Base-by-base conservation (phyloP, 2,888 invertebrate genomes). In the Colletes collaris region DNA sequence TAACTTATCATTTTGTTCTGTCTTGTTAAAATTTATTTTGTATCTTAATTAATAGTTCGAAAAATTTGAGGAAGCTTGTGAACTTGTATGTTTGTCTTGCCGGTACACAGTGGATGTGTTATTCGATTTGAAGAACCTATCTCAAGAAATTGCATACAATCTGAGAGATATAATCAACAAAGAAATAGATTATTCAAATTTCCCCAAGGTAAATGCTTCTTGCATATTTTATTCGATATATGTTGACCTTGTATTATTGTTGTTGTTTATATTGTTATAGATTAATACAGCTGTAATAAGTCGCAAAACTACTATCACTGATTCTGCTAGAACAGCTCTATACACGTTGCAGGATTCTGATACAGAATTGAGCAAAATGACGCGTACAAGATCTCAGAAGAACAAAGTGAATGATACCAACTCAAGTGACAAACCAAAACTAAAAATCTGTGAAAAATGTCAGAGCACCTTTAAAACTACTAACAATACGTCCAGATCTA, bases 81-180 rank as follows among this genome's bases (percentile, higher is more conserved):
- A 59, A 50, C 78, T 87, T 5, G 87, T 93, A 77, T 93, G 93
- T 65, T 77, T 93, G 19, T 65, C 81, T 6, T 92, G 93, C 71
- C 90, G 92, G 44, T 93, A 93, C 69, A 89, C 86, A 50, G 79
- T 92, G 55, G 93, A 93, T 68, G 82, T 93, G 27, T 83, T 93
- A 40, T 83, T 77, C 10, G 93, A 93, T 78, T 81, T 93, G 63
- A 90, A 86, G 62, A 79, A 64, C 44, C 52, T 92, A 44, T 89
- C 85, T 50, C 64, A 86, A 52, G 74, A 88, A 70, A 82, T 83
- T 49, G 49, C 76, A 4, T 55, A 16, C 2, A 89, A 88, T 79
- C 65, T 89, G 16, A 81, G 84, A 13, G 73, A 76, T 10, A 63
- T 85, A 1, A 72, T 82, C 8, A 59, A 87, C 50, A 74, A 88